phyloP scores from a whole-genome alignment of 2,113 vertebrate genomes.

The Gobius niger region DNA sequence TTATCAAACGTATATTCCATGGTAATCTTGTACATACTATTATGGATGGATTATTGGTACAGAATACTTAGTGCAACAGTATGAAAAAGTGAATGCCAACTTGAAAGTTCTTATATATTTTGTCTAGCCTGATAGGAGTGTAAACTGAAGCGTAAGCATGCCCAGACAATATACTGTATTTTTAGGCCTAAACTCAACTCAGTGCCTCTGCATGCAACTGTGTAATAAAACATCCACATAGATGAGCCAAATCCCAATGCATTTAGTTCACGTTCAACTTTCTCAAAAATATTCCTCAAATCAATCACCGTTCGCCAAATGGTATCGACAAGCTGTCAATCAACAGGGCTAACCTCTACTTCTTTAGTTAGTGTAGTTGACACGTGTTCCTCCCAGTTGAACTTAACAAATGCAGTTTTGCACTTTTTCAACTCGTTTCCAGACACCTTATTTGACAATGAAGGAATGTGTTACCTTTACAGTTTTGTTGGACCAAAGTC shows the following conservation, averaged over 20 bases:
- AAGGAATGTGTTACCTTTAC: conserved; percentile 49
- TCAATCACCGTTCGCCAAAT: conserved; percentile 23
- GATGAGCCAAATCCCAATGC: conserved; percentile 46
- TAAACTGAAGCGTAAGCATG: conserved; percentile 65
- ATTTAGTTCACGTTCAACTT: neutral
- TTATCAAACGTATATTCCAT: conserved; percentile 53
- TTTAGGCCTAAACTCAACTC: conserved; percentile 51
- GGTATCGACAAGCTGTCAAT: conserved; percentile 13
- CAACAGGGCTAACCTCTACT: conserved; percentile 42
- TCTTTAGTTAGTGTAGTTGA: conserved; percentile 1
- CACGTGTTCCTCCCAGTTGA: conserved; percentile 10
- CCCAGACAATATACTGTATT: conserved; percentile 41
- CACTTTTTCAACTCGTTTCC: conserved; percentile 48
- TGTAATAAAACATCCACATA: conserved; percentile 40
- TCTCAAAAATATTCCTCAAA: conserved; percentile 12
- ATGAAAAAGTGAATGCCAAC: conserved; percentile 57
- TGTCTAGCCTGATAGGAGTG: conserved; percentile 43
- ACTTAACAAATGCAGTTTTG: conserved; percentile 45
- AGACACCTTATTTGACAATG: conserved; percentile 49
- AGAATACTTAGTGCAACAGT: conserved; percentile 51
- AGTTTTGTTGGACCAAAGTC: conserved; percentile 53
- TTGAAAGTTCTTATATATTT: conserved; percentile 51
- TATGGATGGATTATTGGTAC: conserved; percentile 46
- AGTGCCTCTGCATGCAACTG: conserved; percentile 78
- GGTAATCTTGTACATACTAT: conserved; percentile 60